Base-by-base conservation (phyloP, 2,888 invertebrate species). In the Protophormia terraenovae region DNA sequence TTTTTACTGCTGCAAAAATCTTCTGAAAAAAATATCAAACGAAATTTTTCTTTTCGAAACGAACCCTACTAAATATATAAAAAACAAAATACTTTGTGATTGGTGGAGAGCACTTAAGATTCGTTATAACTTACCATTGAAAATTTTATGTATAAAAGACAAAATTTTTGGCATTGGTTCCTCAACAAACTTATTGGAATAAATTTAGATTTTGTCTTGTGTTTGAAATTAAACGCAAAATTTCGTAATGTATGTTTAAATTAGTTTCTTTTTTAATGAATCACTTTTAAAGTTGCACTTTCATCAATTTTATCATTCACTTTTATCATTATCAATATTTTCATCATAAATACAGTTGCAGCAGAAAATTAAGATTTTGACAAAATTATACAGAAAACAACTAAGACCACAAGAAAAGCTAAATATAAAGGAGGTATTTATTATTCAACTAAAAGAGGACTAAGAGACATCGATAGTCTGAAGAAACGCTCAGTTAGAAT, bases 191-290 rank as follows among this genome's bases (percentile, higher is more conserved):
- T n/a, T n/a, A n/a, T n/a, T n/a, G n/a, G n/a, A n/a, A n/a, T n/a
- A n/a, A n/a, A n/a, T n/a, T n/a, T n/a, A n/a, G n/a, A n/a, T n/a
- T n/a, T n/a, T n/a, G n/a, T 32, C 32, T 41, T n/a, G 12, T 62
- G 7, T 47, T 45, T 19, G 5, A 32, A 72, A 45, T 60, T 55
- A 41, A 72, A 60, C 29, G 60, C 45, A 45, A 1, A 12, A 7
- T 53, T 60, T 7, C 12, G 10, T 76, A 3, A n/a, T n/a, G 3
- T 62, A 47, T 50, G 14, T 60, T 32, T 38, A 72, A 32, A 35
- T 73, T 32, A 62, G 45, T 73, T 73, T 38, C 12, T 55, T 76
- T 75, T 79, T 76, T 71, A 71, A 69, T 75, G 38, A 67, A 69
- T 82, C 32, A 82, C 45, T 82, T 75, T 75, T 47, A 12, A 24